phyloP scores from a whole-genome alignment of 2,888 invertebrate genomes.

The Pogonocherus hispidulus region DNA sequence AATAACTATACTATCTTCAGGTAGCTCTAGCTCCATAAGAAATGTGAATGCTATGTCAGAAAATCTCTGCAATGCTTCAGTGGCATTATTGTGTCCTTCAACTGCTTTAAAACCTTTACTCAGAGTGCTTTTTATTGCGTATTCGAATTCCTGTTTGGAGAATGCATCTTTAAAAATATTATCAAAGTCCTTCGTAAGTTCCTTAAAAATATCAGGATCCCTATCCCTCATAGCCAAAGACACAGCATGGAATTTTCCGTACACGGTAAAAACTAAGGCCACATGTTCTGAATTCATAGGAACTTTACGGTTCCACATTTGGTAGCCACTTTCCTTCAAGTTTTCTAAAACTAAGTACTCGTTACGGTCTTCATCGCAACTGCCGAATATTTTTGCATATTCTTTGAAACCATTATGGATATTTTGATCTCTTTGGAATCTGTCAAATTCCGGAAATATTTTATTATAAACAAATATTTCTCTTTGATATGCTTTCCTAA shows the following conservation, averaged over 20 bases:
- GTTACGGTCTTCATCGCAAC: slow-evolving; percentile 43
- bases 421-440: neutral
- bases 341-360: slow-evolving; percentile 57
- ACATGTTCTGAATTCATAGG: slow-evolving; percentile 57
- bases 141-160: neutral
- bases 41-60: neutral
- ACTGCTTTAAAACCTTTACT: neutral
- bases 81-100: slow-evolving; percentile 7
- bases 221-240: slow-evolving; percentile 51
- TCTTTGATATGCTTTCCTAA: slow-evolving; percentile 9
- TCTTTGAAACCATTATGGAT: slow-evolving; percentile 39
- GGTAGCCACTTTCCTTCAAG: slow-evolving; percentile 52
- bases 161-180: neutral
- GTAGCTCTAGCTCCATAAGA: neutral
- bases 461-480: slow-evolving; percentile 11
- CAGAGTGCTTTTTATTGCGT: neutral
- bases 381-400: slow-evolving; percentile 52
- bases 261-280: slow-evolving; percentile 44
- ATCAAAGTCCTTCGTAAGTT: slow-evolving; percentile 46
- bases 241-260: slow-evolving; percentile 53
- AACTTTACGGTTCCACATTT: slow-evolving; percentile 50
- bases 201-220: slow-evolving; percentile 46
- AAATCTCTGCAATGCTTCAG: slow-evolving; percentile 8
- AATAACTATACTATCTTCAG: slow-evolving; percentile 36
- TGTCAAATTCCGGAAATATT: slow-evolving; percentile 12